Evolutionary conservation across 2,797 vertebrate species (phyloP).

Genomic region (Rhyacichthys aspro): DNA sequence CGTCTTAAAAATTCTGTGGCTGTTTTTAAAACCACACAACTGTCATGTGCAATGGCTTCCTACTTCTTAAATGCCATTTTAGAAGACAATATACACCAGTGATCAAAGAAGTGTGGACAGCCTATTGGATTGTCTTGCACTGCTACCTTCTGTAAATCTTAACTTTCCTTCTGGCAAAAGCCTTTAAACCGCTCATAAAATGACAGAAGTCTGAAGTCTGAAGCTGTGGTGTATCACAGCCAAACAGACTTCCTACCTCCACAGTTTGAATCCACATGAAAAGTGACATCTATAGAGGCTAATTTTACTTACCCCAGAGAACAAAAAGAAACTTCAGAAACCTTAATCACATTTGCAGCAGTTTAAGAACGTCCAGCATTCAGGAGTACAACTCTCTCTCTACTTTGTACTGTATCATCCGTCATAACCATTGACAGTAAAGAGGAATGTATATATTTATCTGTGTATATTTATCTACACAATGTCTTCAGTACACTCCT

Average conservation of each 20-base stretch:
- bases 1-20: conserved; percentile 50
- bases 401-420: no score
- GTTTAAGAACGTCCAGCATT: conserved; percentile 4
- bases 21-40: conserved; percentile 56
- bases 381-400: neutral
- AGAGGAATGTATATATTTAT: neutral
- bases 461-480: no score
- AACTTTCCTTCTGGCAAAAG: conserved; percentile 38
- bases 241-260: conserved; percentile 26
- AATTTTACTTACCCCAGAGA: conserved; percentile 13
- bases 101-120: conserved; percentile 55
- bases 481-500: no score
- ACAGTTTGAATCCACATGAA: conserved; percentile 24
- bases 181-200: conserved; percentile 55
- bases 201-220: conserved; percentile 45
- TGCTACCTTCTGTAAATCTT: conserved; percentile 50
- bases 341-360: conserved; percentile 17
- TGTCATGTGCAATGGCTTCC: conserved; percentile 30
- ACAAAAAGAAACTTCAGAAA: conserved; percentile 4
- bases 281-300: conserved; percentile 27
- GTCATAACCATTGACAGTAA: neutral
- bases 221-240: conserved; percentile 44
- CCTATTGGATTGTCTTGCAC: conserved; percentile 29
- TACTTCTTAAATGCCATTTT: conserved; percentile 45
- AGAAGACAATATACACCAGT: conserved; percentile 53